Evolutionary conservation across 92 coral and sea anemone species (phyloP).

Genomic region (Palythoa caribaeorum): DNA sequence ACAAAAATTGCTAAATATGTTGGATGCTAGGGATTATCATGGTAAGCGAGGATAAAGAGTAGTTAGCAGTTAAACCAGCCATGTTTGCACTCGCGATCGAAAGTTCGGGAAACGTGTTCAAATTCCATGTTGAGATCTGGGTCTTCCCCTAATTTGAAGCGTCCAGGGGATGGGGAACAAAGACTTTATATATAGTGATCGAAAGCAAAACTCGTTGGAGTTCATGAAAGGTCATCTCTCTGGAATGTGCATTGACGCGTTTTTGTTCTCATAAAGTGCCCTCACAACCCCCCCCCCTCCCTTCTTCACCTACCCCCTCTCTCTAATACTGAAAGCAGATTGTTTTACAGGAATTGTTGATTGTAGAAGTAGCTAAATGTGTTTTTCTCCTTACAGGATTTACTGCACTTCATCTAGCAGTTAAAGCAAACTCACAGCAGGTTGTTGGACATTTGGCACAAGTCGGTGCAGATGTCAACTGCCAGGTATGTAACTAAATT

Average conservation of each 20-base stretch:
- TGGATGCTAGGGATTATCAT: conserved; percentile 79
- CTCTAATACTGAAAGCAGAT: too few relatives aligned
- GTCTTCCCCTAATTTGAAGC: neutral
- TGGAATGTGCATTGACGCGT: neutral
- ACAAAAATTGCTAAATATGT: conserved; percentile 60
- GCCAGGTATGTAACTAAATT: conserved; percentile 56
- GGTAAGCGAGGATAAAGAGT: conserved; percentile 54
- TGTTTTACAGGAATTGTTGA: neutral
- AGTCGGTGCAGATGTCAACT: conserved; percentile 86
- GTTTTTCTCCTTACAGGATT: conserved; percentile 65
- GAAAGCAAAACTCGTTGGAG: neutral
- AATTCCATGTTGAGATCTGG: neutral
- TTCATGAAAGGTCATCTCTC: neutral
- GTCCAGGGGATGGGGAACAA: neutral
- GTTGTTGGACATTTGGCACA: conserved; percentile 70
- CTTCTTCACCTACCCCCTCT: too few relatives aligned
- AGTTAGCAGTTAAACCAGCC: too few relatives aligned
- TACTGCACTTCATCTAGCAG: conserved; percentile 87
- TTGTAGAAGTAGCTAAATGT: neutral
- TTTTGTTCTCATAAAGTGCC: neutral
- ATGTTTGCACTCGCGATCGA: too few relatives aligned
- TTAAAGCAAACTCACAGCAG: conserved; percentile 50
- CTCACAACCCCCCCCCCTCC: too few relatives aligned
- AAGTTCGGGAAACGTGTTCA: too few relatives aligned
- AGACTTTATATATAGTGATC: too few relatives aligned